phyloP scores from a whole-genome alignment of 2,113 vertebrate species.

The Tachysurus fulvidraco region DNA sequence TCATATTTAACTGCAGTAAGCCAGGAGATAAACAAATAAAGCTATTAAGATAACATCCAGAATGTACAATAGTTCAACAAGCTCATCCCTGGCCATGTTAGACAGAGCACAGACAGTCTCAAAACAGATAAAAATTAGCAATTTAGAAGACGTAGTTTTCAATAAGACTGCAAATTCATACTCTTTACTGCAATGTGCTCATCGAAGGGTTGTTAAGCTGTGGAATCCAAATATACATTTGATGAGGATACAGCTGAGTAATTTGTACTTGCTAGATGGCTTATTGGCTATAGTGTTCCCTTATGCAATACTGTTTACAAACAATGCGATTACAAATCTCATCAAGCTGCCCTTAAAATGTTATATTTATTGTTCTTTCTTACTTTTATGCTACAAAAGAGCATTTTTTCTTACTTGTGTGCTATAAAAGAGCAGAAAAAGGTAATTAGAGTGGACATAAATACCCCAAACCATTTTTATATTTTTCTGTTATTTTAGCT shows the following conservation, averaged over 20 bases:
- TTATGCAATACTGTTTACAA: constrained; percentile 7
- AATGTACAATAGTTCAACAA: constrained; percentile 31
- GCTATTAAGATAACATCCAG: background rate
- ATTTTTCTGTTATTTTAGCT: background rate
- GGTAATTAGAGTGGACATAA: background rate
- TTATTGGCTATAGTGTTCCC: background rate
- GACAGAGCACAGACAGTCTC: constrained; percentile 10
- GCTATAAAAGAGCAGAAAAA: background rate
- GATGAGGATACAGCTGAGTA: background rate
- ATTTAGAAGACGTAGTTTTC: constrained; percentile 31
- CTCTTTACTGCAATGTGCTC: constrained; percentile 9
- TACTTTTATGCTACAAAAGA: background rate
- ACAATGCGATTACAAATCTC: background rate
- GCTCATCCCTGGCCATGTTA: background rate
- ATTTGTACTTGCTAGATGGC: background rate
- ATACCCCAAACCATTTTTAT: background rate
- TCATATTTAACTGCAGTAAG: constrained; percentile 44
- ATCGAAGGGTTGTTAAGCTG: constrained; percentile 30
- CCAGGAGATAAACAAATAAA: constrained; percentile 29
- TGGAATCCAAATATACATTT: constrained; percentile 21
- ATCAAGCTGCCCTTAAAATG: background rate
- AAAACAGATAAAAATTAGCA: constrained; percentile 13
- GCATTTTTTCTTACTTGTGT: background rate
- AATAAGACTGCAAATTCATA: constrained; percentile 22
- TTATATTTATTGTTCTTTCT: background rate